These are phyloP conservation scores for Marronus borbonicus DNA, from an alignment of 2,888 invertebrate species.

Conservation along the genomic window DNA sequence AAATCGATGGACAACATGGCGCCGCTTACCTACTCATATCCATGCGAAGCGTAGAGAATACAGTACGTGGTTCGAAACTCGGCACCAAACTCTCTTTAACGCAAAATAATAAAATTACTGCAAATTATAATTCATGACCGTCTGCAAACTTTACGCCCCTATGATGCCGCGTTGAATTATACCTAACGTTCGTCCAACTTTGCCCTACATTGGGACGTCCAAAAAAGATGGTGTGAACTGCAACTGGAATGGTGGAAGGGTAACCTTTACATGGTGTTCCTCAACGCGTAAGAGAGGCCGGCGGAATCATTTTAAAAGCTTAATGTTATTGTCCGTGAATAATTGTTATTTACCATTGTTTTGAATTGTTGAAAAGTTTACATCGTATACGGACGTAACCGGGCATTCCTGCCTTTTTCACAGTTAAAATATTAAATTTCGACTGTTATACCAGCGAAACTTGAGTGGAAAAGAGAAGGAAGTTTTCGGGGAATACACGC, in stretches of 20 bases:
- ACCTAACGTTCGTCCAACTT: slow-evolving; percentile 19
- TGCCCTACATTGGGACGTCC: slow-evolving; percentile 6
- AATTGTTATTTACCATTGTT: slow-evolving; percentile 46
- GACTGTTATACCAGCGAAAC: neutral
- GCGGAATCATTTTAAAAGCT: slow-evolving; percentile 35
- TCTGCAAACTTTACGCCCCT: slow-evolving; percentile 51
- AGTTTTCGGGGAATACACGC: neutral
- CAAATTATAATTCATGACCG: slow-evolving; percentile 54
- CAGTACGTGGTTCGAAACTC: slow-evolving; percentile 18
- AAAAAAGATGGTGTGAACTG: neutral
- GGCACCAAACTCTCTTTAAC: neutral
- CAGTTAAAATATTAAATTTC: slow-evolving; percentile 38
- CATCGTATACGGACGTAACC: neutral
- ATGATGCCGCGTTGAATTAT: slow-evolving; percentile 22
- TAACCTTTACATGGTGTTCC: neutral
- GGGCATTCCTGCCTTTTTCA: too few species aligned
- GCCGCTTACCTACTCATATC: neutral
- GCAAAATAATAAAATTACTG: slow-evolving; percentile 50
- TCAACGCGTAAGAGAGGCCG: neutral
- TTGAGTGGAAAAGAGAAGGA: neutral
- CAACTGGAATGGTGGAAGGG: neutral
- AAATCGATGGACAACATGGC: slow-evolving; percentile 1
- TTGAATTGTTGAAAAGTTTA: slow-evolving; percentile 32
- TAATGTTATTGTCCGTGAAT: slow-evolving; percentile 40
- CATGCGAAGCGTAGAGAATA: neutral